Evolutionary conservation across 2,888 invertebrate genomes (phyloP), one percentile per base, ranked within the genome.

Genomic region (Drosophila ezoana): DNA sequence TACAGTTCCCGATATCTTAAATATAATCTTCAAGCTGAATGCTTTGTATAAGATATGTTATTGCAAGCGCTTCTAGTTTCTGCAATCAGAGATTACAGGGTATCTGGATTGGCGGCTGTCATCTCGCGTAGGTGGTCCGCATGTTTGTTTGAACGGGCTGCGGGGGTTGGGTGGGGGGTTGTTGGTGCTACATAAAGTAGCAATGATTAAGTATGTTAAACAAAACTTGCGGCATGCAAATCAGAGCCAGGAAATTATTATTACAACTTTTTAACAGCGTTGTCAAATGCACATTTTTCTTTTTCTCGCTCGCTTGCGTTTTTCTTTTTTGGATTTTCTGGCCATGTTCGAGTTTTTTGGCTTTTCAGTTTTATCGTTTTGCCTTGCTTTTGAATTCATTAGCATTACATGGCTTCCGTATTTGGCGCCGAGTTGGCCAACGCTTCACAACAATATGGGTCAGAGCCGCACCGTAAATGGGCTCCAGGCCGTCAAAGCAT

Each of bases 341-440:
- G 3, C 23, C 66, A 78, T 78, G 86, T 82, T 72, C 33, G 28
- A 40, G 44, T 57, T 56, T 56, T 66, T 74, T 67, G 48, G 53
- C 37, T 43, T 51, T 49, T 32, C 3, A 14, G 37, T 58, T 72
- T 69, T 2, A 18, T 72, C 14, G 44, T 20, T 62, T 68, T 56
- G 52, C 35, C 56, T 61, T 63, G 69, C 57, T 65, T 65, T 84
- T 79, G 58, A 70, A 89, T 89, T 84, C 89, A 89, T 84, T 89
- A 89, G 88, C 85, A 85, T 87, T 89, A 72, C 82, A 87, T 61
- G 82, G 88, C 84, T 89, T 84, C 84, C 89, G 84, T 84, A 84
- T 89, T 85, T 81, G 82, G 89, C 66, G 47, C 58, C 64, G 64
- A 54, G 41, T 61, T 75, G 79, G 52, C 63, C 79, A 69, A 64